These are phyloP conservation scores for Pristionchus japonicus DNA, from an alignment of 2,888 invertebrate species.

Conservation along the genomic window DNA sequence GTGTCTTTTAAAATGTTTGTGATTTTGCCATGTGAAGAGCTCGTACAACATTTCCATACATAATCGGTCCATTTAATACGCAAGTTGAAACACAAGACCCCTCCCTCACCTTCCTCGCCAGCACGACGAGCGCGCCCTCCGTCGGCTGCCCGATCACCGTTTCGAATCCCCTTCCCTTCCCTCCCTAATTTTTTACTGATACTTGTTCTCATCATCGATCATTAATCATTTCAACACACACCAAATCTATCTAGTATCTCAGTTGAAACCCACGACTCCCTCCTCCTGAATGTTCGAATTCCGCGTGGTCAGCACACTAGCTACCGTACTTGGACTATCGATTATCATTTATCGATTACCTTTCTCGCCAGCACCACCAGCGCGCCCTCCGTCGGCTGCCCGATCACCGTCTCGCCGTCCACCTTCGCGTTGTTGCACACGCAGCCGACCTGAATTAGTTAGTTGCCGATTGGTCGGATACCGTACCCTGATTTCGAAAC, in stretches of 20 bases:
- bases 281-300: no score
- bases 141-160: slow-evolving; percentile 93
- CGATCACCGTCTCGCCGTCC: slow-evolving; percentile 85
- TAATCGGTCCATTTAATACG: no score
- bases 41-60: not conserved
- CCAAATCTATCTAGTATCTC: no score
- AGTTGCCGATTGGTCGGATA: slow-evolving; percentile 45
- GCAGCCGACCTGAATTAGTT: slow-evolving; percentile 80
- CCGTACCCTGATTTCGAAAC: no score
- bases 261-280: no score
- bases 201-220: not conserved
- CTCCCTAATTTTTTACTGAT: not conserved
- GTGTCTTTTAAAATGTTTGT: no score
- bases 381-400: slow-evolving; percentile 98
- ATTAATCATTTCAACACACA: not conserved
- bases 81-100: not conserved
- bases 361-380: slow-evolving; percentile 92
- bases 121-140: slow-evolving; percentile 93
- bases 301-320: no score
- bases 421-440: slow-evolving; percentile 96
- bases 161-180: slow-evolving; percentile 78
- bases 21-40: no score
- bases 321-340: no score
- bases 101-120: slow-evolving; percentile 69
- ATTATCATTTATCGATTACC: no score